phyloP scores from a whole-genome alignment of 2,797 vertebrate genomes.

The Acanthis flammea region DNA sequence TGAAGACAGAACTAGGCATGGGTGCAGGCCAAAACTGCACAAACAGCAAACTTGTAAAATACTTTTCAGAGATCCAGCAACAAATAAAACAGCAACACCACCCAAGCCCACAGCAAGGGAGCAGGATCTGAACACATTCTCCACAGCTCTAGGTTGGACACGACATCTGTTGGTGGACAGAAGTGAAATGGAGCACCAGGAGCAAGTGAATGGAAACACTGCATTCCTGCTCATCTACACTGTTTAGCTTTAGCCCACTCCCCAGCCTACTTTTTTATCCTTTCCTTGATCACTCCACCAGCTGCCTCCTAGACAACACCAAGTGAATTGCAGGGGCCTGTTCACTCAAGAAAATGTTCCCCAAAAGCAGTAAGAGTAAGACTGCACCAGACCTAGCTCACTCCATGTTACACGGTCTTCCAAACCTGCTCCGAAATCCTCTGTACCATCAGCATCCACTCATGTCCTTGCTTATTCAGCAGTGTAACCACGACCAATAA shows the following conservation, averaged over 20 bases:
- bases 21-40: not conserved
- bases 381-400: not conserved
- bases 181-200: not conserved
- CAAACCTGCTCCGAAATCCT: not conserved
- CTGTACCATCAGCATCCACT: not conserved
- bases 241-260: not conserved
- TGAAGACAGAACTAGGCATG: not conserved
- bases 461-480: not conserved
- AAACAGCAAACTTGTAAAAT: not conserved
- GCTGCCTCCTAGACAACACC: not conserved
- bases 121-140: rapidly evolving
- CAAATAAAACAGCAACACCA: not conserved
- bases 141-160: rapidly evolving
- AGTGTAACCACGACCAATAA: not conserved
- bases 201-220: not conserved
- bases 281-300: not conserved
- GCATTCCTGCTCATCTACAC: not conserved
- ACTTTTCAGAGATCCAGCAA: rapidly evolving
- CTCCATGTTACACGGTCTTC: rapidly evolving
- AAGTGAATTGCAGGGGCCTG: rapidly evolving
- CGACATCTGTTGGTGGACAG: not conserved
- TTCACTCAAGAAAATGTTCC: not conserved
- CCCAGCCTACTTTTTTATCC: not conserved
- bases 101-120: not conserved
- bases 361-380: not conserved